These are phyloP conservation scores for Tridacna gigas DNA, from an alignment of 2,888 invertebrate species.

Conservation along the genomic window DNA sequence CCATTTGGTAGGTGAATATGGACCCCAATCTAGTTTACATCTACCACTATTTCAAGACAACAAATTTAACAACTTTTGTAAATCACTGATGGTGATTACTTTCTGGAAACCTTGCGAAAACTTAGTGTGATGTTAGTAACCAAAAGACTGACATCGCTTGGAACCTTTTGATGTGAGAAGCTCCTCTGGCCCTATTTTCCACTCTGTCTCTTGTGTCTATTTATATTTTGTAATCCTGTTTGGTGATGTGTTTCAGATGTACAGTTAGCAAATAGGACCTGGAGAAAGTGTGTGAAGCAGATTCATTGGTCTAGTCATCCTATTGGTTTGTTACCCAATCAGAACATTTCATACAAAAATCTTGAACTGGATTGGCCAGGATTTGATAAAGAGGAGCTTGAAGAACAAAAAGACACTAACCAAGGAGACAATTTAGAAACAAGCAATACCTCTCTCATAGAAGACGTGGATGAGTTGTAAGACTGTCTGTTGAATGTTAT, in stretches of 20 bases:
- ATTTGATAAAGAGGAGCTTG: neutral
- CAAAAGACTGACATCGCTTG: too few species aligned
- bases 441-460: too few species aligned
- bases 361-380: constrained; percentile 23
- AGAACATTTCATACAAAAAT: constrained; percentile 9
- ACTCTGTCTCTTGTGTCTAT: too few species aligned
- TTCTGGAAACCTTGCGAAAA: too few species aligned
- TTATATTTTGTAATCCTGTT: neutral
- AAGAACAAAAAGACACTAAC: neutral
- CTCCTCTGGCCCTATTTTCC: too few species aligned
- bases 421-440: neutral
- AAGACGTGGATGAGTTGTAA: neutral
- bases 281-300: constrained; percentile 8
- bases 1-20: too few species aligned
- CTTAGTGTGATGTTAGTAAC: too few species aligned
- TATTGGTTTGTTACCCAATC: constrained; percentile 20
- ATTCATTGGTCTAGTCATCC: constrained; percentile 16
- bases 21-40: too few species aligned
- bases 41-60: too few species aligned
- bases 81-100: too few species aligned
- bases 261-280: neutral
- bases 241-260: neutral
- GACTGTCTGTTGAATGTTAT: neutral
- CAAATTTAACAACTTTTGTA: too few species aligned
- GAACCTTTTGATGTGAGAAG: too few species aligned